Evolutionary conservation across 2,797 vertebrate genomes (phyloP).

Genomic region (Myotis myotis): DNA sequence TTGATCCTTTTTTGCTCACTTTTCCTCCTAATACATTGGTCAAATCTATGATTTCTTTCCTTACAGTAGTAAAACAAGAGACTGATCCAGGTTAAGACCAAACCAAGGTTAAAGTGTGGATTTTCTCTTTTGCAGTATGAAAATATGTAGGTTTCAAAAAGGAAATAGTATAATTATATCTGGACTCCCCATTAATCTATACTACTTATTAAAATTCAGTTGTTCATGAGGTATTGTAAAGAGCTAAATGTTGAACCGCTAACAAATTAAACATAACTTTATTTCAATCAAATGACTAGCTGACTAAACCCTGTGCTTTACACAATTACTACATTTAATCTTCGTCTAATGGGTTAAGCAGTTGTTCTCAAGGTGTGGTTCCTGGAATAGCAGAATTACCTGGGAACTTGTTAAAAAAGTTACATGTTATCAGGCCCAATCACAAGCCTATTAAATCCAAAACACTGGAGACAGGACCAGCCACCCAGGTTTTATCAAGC

Average conservation of each 20-base stretch:
- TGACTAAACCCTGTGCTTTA: background rate
- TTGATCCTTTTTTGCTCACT: background rate
- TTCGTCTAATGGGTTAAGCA: background rate
- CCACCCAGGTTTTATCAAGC: background rate
- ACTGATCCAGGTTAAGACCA: background rate
- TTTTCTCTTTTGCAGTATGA: slow-evolving; percentile 38
- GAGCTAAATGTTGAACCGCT: background rate
- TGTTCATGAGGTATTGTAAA: background rate
- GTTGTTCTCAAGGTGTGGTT: background rate
- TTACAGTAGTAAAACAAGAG: background rate
- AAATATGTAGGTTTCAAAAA: slow-evolving; percentile 14
- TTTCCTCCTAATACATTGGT: background rate
- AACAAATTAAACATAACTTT: slow-evolving; percentile 33
- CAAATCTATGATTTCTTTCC: slow-evolving; percentile 14
- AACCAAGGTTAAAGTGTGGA: background rate
- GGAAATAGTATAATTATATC: slow-evolving; percentile 6
- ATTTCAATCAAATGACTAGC: background rate
- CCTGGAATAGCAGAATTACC: background rate
- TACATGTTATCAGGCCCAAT: background rate
- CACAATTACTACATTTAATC: background rate
- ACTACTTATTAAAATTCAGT: slow-evolving; percentile 4
- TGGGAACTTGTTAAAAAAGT: background rate
- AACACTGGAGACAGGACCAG: background rate
- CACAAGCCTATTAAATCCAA: background rate
- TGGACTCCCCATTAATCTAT: background rate